A percentile compares a stretch with the other conserved stretches of the same genome.
Evolutionary conservation across 2,888 invertebrate genomes (phyloP).

Genomic region (Dermolepida albohirtum): DNA sequence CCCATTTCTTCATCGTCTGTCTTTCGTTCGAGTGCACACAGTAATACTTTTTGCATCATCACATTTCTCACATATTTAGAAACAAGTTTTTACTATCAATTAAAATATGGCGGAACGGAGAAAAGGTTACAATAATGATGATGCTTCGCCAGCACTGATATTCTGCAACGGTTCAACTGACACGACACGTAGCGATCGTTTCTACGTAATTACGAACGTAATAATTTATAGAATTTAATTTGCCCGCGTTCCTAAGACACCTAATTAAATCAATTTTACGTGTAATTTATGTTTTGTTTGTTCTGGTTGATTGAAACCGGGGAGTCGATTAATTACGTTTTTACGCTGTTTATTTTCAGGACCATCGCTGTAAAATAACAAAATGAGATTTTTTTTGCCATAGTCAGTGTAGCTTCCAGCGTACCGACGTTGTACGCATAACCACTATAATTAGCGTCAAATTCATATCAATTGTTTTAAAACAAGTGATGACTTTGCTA

Average conservation of each 20-base stretch:
- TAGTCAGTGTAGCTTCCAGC: too few species aligned
- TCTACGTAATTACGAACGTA: conserved; percentile 9
- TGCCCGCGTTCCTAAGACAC: conserved; percentile 20
- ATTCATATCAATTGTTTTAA: too few species aligned
- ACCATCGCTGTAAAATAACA: too few species aligned
- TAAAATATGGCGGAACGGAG: conserved; percentile 4
- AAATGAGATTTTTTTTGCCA: too few species aligned
- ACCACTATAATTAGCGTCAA: too few species aligned
- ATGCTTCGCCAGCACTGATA: conserved; percentile 1
- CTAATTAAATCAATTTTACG: conserved; percentile 29
- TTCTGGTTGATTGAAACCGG: conserved; percentile 21
- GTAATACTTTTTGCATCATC: too few species aligned
- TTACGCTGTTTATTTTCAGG: too few species aligned
- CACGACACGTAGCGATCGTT: conserved; percentile 1
- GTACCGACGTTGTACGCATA: too few species aligned
- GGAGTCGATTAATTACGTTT: conserved; percentile 16
- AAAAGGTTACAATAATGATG: conserved; percentile 1
- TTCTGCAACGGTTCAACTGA: neutral
- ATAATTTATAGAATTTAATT: conserved; percentile 29
- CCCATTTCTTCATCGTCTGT: too few species aligned
- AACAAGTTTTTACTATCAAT: conserved; percentile 11
- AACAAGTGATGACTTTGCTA: too few species aligned
- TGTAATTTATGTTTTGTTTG: conserved; percentile 28
- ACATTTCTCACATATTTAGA: conserved; percentile 4
- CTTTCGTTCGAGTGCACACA: too few species aligned